Conservation (phyloP, 2,888 invertebrate species). For the Celastrina argiolus region DNA sequence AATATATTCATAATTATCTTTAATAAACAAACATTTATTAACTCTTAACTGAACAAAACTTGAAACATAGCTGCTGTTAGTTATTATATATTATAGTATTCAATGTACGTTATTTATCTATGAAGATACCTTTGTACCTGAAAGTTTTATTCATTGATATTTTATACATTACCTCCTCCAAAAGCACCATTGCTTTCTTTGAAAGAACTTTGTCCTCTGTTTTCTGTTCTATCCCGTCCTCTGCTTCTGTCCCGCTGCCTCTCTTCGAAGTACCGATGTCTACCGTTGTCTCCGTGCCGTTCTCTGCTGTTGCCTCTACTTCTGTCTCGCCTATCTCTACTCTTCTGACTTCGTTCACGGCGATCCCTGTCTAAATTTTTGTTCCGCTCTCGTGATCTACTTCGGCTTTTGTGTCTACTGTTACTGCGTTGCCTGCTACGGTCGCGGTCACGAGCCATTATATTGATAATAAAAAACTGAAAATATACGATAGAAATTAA, state of each 20-base stretch:
- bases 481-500: not conserved
- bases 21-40: too few relatives aligned
- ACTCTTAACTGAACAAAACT: too few relatives aligned
- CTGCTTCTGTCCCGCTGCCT: slow-evolving; percentile 33
- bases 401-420: slow-evolving; percentile 38
- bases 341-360: slow-evolving; percentile 33
- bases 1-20: too few relatives aligned
- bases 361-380: slow-evolving; percentile 31
- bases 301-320: slow-evolving; percentile 25
- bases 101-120: too few relatives aligned
- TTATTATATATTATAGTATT: slow-evolving; percentile 9
- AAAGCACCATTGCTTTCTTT: slow-evolving; percentile 48
- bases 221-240: slow-evolving; percentile 32
- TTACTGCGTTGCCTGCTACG: slow-evolving; percentile 42
- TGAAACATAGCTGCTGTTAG: too few relatives aligned
- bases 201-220: slow-evolving; percentile 44
- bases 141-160: not conserved
- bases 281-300: slow-evolving; percentile 29
- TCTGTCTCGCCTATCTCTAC: slow-evolving; percentile 33
- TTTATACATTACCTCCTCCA: slow-evolving; percentile 47
- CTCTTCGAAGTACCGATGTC: slow-evolving; percentile 28
- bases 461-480: not conserved
- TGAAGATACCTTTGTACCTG: too few relatives aligned
- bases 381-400: slow-evolving; percentile 31
- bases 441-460: slow-evolving; percentile 45